These are phyloP conservation scores for Archips xylosteana DNA, from an alignment of 2,888 invertebrate species.

Conservation along the genomic window DNA sequence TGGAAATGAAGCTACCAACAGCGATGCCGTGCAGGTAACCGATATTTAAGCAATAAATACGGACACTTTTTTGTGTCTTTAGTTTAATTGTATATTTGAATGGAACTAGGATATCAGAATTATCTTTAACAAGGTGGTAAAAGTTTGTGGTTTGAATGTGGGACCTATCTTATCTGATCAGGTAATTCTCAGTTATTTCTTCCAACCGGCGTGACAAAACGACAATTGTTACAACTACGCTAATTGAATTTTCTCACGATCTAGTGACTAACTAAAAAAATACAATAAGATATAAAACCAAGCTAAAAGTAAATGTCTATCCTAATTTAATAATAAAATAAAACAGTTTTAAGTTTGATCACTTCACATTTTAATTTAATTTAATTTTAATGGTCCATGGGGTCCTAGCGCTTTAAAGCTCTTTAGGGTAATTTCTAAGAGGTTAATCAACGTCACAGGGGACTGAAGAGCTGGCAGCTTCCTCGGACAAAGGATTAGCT, in stretches of 20 bases:
- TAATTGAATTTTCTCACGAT: not conserved
- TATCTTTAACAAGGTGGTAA: not conserved
- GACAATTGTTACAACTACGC: not conserved
- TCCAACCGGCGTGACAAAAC: constrained; percentile 1
- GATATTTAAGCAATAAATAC: constrained; percentile 29
- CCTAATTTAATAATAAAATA: not conserved
- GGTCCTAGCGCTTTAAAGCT: too few species aligned
- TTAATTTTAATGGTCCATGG: too few species aligned
- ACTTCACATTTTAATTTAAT: too few species aligned
- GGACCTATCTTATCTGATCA: not conserved
- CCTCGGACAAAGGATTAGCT: too few species aligned
- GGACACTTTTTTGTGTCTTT: not conserved
- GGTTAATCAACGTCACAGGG: too few species aligned
- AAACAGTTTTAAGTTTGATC: not conserved
- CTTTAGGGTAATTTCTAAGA: too few species aligned
- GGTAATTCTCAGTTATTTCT: not conserved
- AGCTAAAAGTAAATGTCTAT: not conserved
- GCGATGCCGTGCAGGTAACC: constrained; percentile 88
- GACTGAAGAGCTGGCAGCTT: too few species aligned
- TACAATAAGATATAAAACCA: too few species aligned
- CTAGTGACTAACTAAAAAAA: too few species aligned
- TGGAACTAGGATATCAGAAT: not conserved
- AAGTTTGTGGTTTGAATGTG: not conserved
- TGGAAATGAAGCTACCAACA: constrained; percentile 89
- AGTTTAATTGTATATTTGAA: not conserved